Percentiles rank a stretch among this genome's conserved stretches.
phyloP scores from a whole-genome alignment of 2,888 invertebrate species.

The Zygothrica quintamaculata region DNA sequence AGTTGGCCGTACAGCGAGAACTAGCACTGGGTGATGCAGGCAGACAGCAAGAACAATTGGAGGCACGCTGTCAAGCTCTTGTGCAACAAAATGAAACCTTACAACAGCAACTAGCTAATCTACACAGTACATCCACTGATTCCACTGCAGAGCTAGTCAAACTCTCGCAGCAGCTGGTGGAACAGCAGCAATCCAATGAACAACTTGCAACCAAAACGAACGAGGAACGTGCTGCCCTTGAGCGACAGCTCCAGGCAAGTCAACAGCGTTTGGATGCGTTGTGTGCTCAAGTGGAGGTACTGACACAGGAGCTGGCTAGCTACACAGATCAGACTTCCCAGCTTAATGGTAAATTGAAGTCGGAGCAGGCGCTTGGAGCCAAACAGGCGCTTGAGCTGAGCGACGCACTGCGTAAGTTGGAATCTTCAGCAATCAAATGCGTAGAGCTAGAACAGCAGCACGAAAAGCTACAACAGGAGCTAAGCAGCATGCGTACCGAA shows the following conservation, averaged over 20 bases:
- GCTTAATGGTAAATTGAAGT: constrained; percentile 61
- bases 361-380: constrained; percentile 62
- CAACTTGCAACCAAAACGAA: constrained; percentile 85
- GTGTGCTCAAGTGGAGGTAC: constrained; percentile 68
- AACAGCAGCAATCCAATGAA: constrained; percentile 87
- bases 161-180: constrained; percentile 86
- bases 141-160: constrained; percentile 87
- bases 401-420: constrained; percentile 68
- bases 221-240: constrained; percentile 65
- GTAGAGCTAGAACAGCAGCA: constrained; percentile 61
- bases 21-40: constrained; percentile 86
- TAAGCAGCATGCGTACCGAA: constrained; percentile 39
- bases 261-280: constrained; percentile 70
- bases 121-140: constrained; percentile 87
- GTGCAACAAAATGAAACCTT: constrained; percentile 86
- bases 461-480: constrained; percentile 65
- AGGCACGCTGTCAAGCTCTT: constrained; percentile 87
- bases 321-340: constrained; percentile 63
- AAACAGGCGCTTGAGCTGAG: constrained; percentile 69
- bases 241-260: constrained; percentile 68
- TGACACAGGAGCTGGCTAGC: constrained; percentile 70
- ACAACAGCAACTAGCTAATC: constrained; percentile 87
- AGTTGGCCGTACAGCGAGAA: constrained; percentile 85
- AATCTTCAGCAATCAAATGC: constrained; percentile 52
- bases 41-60: constrained; percentile 86